Conservation (phyloP, 2,888 invertebrate species). For the Celastrina argiolus region DNA sequence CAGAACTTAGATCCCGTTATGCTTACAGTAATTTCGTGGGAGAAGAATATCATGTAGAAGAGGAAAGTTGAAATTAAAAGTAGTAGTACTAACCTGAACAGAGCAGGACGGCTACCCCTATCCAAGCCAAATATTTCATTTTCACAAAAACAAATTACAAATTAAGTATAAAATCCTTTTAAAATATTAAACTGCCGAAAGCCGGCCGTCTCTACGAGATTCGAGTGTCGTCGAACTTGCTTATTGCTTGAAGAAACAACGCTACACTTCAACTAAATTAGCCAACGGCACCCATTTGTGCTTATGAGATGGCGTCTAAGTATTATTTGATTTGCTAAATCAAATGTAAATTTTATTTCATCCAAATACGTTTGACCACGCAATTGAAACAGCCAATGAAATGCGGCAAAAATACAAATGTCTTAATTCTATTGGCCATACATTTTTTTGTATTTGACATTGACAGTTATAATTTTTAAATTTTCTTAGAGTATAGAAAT, state of each 20-base stretch:
- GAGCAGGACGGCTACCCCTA: constrained; percentile 57
- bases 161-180: constrained; percentile 9
- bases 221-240: not conserved
- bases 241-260: not conserved
- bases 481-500: not conserved
- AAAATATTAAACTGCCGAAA: constrained; percentile 27
- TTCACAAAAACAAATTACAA: constrained; percentile 19
- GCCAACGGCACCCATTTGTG: not conserved
- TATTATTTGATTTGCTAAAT: constrained; percentile 30
- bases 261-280: not conserved
- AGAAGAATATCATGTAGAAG: constrained; percentile 3
- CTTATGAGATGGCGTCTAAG: not conserved
- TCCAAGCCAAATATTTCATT: constrained; percentile 62
- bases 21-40: not conserved
- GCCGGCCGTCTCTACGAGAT: constrained; percentile 17
- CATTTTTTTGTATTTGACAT: not conserved
- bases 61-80: not conserved
- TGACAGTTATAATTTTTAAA: not conserved
- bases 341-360: not conserved
- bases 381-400: constrained; percentile 49
- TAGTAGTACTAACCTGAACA: constrained; percentile 61
- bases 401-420: constrained; percentile 56
- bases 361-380: constrained; percentile 54
- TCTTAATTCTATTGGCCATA: constrained; percentile 52
- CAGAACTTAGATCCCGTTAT: not conserved